Percentiles rank a stretch among this genome's conserved stretches.
These are phyloP conservation scores for Micromesistius poutassou DNA, from an alignment of 2,797 vertebrate species.

Conservation along the genomic window DNA sequence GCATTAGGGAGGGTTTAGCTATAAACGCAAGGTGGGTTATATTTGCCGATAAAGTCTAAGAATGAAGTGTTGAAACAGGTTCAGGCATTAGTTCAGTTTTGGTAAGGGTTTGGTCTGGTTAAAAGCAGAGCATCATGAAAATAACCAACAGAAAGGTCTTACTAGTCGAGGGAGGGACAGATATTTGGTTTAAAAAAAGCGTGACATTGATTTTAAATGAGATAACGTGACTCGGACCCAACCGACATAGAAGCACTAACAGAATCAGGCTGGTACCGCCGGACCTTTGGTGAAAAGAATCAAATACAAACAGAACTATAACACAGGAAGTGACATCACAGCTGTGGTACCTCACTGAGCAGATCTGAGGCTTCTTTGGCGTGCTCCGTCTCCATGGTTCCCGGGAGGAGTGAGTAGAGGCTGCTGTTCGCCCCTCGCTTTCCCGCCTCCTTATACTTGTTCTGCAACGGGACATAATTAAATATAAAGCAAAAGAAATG, in stretches of 20 bases:
- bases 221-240: not conserved
- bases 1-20: no score
- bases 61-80: not conserved
- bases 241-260: no score
- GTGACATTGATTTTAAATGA: not conserved
- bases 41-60: not conserved
- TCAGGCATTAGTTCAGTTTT: not conserved
- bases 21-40: not conserved
- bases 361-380: conserved; percentile 72
- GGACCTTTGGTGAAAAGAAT: not conserved
- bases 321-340: not conserved
- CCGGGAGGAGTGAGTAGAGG: conserved; percentile 74
- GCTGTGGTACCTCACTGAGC: conserved; percentile 57
- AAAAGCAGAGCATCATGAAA: not conserved
- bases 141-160: not conserved
- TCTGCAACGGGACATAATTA: not conserved
- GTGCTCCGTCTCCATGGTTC: conserved; percentile 79
- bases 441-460: conserved; percentile 27
- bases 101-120: not conserved
- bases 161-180: not conserved
- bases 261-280: not conserved
- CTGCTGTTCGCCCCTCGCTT: conserved; percentile 52
- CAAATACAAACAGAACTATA: not conserved
- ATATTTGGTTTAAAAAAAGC: not conserved
- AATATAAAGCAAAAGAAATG: not conserved